A percentile compares a stretch with the other conserved stretches of the same genome.
These are phyloP conservation scores for Emmelina monodactyla DNA, from an alignment of 2,888 invertebrate genomes.

Conservation along the genomic window DNA sequence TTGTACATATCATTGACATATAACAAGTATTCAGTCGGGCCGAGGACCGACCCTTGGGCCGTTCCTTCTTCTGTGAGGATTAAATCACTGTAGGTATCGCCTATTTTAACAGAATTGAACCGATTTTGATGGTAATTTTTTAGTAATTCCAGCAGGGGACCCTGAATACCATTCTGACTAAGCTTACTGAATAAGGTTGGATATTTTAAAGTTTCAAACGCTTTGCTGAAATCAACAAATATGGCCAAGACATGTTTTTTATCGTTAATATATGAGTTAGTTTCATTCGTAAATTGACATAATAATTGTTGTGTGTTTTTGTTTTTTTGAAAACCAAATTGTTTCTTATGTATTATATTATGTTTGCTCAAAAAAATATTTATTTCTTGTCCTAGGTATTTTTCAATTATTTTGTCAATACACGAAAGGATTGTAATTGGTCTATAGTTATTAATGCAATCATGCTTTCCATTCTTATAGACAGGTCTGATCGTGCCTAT, in stretches of 20 bases:
- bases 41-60: conserved; percentile 6
- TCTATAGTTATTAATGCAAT: conserved; percentile 10
- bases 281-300: conserved; percentile 7
- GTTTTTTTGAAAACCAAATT: conserved; percentile 10
- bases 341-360: conserved; percentile 5
- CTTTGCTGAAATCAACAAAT: conserved; percentile 10
- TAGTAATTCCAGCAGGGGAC: conserved; percentile 5
- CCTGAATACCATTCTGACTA: conserved; percentile 5
- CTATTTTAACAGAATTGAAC: conserved; percentile 1
- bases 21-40: conserved; percentile 1
- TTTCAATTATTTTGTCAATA: conserved; percentile 9
- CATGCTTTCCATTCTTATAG: conserved; percentile 6
- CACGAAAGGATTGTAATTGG: conserved; percentile 11
- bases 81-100: neutral
- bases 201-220: conserved; percentile 6
- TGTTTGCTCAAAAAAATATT: conserved; percentile 4
- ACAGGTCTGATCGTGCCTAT: conserved; percentile 10
- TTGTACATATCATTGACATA: conserved; percentile 6
- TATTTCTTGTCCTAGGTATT: conserved; percentile 7
- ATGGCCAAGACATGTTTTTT: conserved; percentile 5
- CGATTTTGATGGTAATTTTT: conserved; percentile 5
- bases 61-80: conserved; percentile 2
- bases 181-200: conserved; percentile 3
- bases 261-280: conserved; percentile 2
- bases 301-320: conserved; percentile 9